phyloP scores from a whole-genome alignment of 2,797 vertebrate species.

The Microcaecilia unicolor region DNA sequence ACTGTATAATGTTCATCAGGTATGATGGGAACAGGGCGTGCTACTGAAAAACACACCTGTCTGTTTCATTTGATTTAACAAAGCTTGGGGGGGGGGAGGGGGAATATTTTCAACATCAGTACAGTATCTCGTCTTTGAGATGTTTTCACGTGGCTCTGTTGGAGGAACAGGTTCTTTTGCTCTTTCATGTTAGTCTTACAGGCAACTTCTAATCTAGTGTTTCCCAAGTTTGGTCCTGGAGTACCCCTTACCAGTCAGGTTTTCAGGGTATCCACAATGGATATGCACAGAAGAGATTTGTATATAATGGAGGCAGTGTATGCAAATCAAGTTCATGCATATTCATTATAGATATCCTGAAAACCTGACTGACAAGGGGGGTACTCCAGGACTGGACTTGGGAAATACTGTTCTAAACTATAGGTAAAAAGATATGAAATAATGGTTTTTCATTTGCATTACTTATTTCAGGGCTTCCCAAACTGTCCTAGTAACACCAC shows the following conservation, averaged over 20 bases:
- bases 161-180: background rate
- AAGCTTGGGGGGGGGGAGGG: background rate
- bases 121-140: rapidly evolving
- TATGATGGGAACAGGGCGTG: background rate
- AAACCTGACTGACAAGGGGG: too few species aligned
- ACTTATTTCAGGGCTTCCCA: background rate
- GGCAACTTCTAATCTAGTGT: background rate
- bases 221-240: too few species aligned
- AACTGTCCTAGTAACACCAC: background rate
- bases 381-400: too few species aligned
- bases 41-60: too few species aligned
- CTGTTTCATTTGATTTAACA: background rate
- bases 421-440: background rate
- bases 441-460: rapidly evolving
- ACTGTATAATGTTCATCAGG: background rate
- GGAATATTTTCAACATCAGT: background rate
- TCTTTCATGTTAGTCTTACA: rapidly evolving
- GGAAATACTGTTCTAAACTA: background rate
- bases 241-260: too few species aligned
- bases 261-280: too few species aligned
- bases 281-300: too few species aligned
- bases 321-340: too few species aligned
- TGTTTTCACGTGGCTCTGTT: background rate
- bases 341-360: too few species aligned
- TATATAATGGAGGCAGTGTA: too few species aligned